A percentile compares a stretch with the other conserved stretches of the same genome.
phyloP scores from a whole-genome alignment of 2,888 invertebrate species.

The Vanessa cardui region DNA sequence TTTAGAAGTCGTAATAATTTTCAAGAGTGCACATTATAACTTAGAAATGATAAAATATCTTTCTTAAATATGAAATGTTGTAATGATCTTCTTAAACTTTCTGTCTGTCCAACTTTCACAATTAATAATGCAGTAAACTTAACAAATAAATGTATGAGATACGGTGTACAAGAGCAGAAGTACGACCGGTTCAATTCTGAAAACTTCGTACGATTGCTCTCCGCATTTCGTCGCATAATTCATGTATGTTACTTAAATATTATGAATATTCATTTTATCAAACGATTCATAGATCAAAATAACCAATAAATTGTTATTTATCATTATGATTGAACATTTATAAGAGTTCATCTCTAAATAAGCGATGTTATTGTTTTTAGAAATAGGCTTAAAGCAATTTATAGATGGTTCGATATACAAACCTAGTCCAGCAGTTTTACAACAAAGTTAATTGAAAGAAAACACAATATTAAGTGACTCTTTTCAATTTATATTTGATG shows the following conservation, averaged over 20 bases:
- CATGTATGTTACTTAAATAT: conserved; percentile 12
- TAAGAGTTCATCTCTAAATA: no score
- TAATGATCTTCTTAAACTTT: conserved; percentile 11
- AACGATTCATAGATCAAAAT: no score
- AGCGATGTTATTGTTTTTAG: no score
- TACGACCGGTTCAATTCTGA: conserved; percentile 9
- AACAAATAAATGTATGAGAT: conserved; percentile 13
- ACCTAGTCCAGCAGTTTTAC: no score
- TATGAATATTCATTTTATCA: background rate
- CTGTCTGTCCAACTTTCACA: conserved; percentile 5
- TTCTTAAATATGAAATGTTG: conserved; percentile 2
- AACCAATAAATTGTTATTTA: no score
- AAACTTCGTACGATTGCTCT: conserved; percentile 11
- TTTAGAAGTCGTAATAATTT: no score
- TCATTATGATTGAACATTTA: no score
- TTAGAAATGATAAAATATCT: background rate
- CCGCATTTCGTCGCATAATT: conserved; percentile 9
- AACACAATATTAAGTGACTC: no score
- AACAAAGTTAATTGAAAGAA: no score
- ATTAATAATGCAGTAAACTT: conserved; percentile 2
- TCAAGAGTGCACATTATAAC: background rate
- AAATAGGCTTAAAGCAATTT: no score
- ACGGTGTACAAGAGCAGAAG: conserved; percentile 4
- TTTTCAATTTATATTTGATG: no score
- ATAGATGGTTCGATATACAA: no score